Conservation (phyloP, 2,797 vertebrate species). For the Eremophila alpestris region DNA sequence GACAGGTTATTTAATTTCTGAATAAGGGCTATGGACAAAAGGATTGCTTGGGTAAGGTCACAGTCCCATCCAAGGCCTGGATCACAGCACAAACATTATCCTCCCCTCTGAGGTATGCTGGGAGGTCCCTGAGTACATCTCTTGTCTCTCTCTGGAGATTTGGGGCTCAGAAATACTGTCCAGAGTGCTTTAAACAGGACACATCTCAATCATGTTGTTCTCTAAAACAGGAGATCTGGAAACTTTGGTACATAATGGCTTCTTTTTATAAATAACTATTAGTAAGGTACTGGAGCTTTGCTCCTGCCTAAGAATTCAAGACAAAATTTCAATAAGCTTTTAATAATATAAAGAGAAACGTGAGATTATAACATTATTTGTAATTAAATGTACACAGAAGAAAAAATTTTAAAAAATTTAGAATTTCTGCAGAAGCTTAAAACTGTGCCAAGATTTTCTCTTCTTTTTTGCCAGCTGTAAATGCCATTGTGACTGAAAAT, state of each 20-base stretch:
- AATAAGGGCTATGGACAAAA: background rate
- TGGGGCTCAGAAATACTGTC: background rate
- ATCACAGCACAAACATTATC: background rate
- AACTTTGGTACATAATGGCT: background rate
- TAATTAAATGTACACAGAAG: background rate
- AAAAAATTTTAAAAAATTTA: background rate
- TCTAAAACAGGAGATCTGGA: background rate
- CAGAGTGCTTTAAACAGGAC: background rate
- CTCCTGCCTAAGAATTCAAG: background rate
- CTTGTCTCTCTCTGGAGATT: background rate
- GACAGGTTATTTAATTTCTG: background rate
- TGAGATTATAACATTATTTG: background rate
- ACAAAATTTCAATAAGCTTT: background rate
- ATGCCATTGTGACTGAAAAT: background rate
- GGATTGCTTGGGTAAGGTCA: background rate
- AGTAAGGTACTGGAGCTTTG: background rate
- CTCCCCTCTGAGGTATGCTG: background rate
- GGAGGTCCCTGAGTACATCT: background rate
- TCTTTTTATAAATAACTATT: background rate
- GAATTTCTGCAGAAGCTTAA: background rate
- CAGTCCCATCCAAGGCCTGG: background rate
- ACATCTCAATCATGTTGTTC: background rate
- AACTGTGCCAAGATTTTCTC: background rate
- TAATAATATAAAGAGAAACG: background rate
- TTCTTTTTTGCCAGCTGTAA: background rate